Evolutionary conservation across 2,888 invertebrate genomes (phyloP), one percentile per base, ranked within the genome.

Genomic region (Dysmachus trigonus): DNA sequence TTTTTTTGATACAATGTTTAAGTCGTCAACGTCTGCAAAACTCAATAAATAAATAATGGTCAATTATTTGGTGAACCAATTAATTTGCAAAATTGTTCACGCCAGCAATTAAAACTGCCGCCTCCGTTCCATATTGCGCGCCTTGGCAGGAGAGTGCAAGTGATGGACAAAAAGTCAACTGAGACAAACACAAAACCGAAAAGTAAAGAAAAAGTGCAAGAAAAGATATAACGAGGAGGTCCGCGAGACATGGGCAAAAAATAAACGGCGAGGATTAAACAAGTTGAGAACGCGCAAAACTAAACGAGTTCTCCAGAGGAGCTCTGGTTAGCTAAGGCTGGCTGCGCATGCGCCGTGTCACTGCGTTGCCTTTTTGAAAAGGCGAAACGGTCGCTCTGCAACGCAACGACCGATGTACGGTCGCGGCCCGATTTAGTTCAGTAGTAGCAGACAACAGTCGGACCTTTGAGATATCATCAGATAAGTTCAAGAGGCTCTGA

Each of bases 401-500:
- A n/a, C n/a, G 10, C 38, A 41, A 41, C 38, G 13, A 38, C 38
- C 38, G 38, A 38, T 10, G 38, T 38, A 38, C 38, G 38, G 15
- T 15, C 38, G 38, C 38, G 15, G 72, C 73, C n/a, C 73, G 35
- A 83, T 83, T 38, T 72, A 83, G 38, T 83, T 83, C 72, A 83
- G 72, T 83, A 83, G 72, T 18, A 83, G 31, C 71, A 82, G 62
- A 82, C 53, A 53, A 71, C 35, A 18, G 35, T 22, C 72, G 72
- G 72, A 72, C 72, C 83, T 33, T 83, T 83, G 27, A 83, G 83
- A 83, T 83, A 62, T 83, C 72, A 83, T 83, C 72, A 71, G 30
- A 38, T 71, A 72, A 33, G 2, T 35, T 62, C 82, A 71, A 72
- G 83, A 72, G 72, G 81, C 62, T 62, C 62, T 62, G 31, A 51